phyloP scores from a whole-genome alignment of 2,797 vertebrate genomes.

The Esox lucius region DNA sequence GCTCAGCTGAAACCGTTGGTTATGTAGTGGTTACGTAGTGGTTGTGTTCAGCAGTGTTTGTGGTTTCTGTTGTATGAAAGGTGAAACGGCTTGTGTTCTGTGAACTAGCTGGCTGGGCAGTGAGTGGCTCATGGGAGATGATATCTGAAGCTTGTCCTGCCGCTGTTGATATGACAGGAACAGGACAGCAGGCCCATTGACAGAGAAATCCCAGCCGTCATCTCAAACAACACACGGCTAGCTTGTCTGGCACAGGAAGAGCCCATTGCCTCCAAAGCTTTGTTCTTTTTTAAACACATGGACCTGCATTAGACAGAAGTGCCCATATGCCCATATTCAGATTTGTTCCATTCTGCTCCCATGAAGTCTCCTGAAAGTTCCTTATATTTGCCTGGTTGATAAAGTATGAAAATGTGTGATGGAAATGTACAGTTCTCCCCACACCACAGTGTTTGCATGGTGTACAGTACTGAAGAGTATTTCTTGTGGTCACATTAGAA shows the following conservation, averaged over 20 bases:
- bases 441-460: background rate
- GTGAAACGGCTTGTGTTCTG: background rate
- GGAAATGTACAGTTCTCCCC: background rate
- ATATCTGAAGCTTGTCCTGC: constrained; percentile 56
- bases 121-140: constrained; percentile 59
- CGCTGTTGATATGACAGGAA: constrained; percentile 66
- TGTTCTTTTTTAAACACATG: constrained; percentile 60
- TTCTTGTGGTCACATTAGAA: constrained; percentile 1
- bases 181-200: constrained; percentile 57
- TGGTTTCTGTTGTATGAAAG: background rate
- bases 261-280: constrained; percentile 64
- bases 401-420: background rate
- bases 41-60: too few relatives aligned
- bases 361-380: constrained; percentile 45
- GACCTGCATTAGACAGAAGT: constrained; percentile 71
- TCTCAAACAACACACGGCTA: constrained; percentile 51
- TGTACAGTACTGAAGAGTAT: constrained; percentile 1
- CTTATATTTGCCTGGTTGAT: constrained; percentile 62
- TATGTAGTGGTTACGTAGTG: background rate
- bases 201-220: constrained; percentile 64
- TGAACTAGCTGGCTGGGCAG: background rate
- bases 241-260: constrained; percentile 41
- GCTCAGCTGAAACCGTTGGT: background rate
- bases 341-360: constrained; percentile 49
- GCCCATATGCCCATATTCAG: constrained; percentile 46